Percentiles rank a stretch among this genome's conserved stretches.
These are phyloP conservation scores for Xestia c-nigrum DNA, from an alignment of 2,888 invertebrate species.

Conservation along the genomic window DNA sequence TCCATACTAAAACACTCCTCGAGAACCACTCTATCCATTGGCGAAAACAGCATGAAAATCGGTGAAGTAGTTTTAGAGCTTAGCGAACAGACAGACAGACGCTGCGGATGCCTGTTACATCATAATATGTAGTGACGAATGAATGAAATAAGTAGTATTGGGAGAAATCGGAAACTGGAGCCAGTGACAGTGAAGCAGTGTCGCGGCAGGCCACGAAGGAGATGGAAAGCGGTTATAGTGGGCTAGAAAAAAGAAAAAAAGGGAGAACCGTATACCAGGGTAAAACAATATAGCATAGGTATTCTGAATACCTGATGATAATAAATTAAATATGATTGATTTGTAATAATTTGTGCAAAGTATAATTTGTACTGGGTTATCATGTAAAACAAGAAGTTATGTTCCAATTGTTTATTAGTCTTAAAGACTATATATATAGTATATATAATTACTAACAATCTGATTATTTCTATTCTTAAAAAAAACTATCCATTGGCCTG, in stretches of 20 bases:
- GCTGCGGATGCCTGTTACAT: too few species aligned
- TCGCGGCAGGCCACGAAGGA: background rate
- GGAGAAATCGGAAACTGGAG: background rate
- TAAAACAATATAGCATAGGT: background rate
- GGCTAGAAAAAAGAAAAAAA: background rate
- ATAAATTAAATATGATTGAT: background rate
- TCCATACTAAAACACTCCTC: too few species aligned
- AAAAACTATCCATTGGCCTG: too few species aligned
- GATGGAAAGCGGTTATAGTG: too few species aligned
- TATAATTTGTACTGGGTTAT: too few species aligned
- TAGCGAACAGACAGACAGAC: too few species aligned
- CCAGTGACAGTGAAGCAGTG: background rate
- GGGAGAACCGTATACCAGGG: background rate
- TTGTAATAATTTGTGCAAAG: background rate
- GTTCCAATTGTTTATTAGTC: background rate
- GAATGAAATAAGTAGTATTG: too few species aligned
- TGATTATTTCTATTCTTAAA: background rate
- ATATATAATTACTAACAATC: background rate
- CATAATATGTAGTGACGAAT: too few species aligned
- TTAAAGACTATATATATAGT: background rate
- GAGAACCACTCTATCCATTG: too few species aligned
- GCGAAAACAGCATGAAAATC: too few species aligned
- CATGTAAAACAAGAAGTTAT: background rate
- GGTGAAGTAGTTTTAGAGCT: too few species aligned
- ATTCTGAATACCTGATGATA: background rate